These are phyloP conservation scores for Brachionus rubens DNA, from an alignment of 1,140 invertebrate genomes.

Conservation along the genomic window DNA sequence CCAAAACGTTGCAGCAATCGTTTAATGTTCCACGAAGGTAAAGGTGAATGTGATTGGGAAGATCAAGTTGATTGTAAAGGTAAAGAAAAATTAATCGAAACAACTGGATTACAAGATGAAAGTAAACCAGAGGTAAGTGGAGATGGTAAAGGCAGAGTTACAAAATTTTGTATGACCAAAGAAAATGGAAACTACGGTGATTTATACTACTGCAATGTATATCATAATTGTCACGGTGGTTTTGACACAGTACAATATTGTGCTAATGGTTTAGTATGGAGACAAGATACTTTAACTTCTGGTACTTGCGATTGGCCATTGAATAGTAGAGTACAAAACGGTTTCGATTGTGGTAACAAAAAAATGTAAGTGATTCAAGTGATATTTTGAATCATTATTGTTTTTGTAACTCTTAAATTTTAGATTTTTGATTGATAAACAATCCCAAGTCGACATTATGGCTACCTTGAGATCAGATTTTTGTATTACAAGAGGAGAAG, in stretches of 20 bases:
- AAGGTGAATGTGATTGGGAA: conserved; percentile 46
- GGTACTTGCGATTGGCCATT: conserved; percentile 45
- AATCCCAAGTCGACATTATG: conserved; percentile 45
- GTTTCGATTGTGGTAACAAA: conserved; percentile 27
- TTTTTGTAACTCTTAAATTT: too few relatives aligned
- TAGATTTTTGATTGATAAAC: conserved; percentile 45
- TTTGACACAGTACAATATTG: conserved; percentile 47
- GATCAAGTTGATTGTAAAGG: conserved; percentile 46
- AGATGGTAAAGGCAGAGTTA: conserved; percentile 31
- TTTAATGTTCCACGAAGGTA: conserved; percentile 45
- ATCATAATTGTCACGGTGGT: conserved; percentile 45
- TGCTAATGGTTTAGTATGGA: conserved; percentile 45
- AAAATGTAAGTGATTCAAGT: too few relatives aligned
- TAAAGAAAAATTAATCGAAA: conserved; percentile 46
- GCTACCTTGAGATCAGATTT: conserved; percentile 46
- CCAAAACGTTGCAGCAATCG: conserved; percentile 41
- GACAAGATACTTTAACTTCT: conserved; percentile 16
- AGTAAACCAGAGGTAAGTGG: conserved; percentile 1
- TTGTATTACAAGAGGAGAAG: conserved; percentile 37
- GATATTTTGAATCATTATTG: too few relatives aligned
- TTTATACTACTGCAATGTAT: conserved; percentile 47
- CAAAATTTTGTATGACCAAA: conserved; percentile 47
- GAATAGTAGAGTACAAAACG: not conserved
- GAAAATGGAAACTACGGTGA: conserved; percentile 46
- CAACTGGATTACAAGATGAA: conserved; percentile 25